These are phyloP conservation scores for Orchesella cincta DNA, from an alignment of 1,140 invertebrate species.

Conservation along the genomic window DNA sequence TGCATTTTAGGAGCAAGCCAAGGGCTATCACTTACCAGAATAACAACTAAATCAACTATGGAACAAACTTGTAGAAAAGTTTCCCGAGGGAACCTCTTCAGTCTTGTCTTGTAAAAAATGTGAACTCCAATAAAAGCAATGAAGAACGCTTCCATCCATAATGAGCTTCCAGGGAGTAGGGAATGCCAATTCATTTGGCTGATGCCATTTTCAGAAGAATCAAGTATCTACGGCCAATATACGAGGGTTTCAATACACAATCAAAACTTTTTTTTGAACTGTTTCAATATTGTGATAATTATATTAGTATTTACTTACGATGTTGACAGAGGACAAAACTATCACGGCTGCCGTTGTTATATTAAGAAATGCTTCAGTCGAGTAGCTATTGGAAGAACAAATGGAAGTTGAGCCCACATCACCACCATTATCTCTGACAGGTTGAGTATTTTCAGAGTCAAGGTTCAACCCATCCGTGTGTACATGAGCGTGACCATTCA, in stretches of 20 bases:
- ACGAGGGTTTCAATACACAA: too few species aligned
- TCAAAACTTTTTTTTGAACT: too few species aligned
- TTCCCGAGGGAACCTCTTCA: neutral
- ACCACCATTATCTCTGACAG: too few species aligned
- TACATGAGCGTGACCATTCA: neutral
- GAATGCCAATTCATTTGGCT: neutral
- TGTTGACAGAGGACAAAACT: neutral
- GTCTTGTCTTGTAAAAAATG: neutral
- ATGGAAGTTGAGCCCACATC: too few species aligned
- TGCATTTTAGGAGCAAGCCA: neutral
- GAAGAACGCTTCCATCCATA: constrained; percentile 12
- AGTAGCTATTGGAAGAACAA: neutral
- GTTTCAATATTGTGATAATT: too few species aligned
- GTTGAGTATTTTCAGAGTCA: too few species aligned
- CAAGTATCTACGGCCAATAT: neutral
- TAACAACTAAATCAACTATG: neutral
- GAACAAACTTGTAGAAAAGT: constrained; percentile 1
- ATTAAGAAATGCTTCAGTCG: neutral
- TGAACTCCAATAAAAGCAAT: neutral
- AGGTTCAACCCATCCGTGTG: too few species aligned
- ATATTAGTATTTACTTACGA: neutral
- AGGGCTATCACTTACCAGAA: neutral
- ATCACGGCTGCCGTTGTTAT: neutral
- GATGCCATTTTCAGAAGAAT: neutral
- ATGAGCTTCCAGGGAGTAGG: neutral